Conservation (phyloP, 2,888 invertebrate species). For the Cosmia pyralina region DNA sequence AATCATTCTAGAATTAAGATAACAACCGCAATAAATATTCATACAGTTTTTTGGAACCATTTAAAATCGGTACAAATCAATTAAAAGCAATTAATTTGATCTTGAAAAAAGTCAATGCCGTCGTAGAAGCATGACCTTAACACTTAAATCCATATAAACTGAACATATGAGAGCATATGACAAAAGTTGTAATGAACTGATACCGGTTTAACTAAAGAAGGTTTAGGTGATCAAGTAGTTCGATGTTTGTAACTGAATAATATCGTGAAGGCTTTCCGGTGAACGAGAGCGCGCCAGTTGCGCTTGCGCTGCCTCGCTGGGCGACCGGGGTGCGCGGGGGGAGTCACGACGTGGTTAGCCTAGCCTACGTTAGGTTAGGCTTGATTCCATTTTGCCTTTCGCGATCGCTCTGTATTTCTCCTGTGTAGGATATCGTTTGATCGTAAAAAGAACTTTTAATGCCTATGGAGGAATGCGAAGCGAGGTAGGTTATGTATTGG, state of each 20-base stretch:
- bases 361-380: slow-evolving; percentile 80
- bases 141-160: slow-evolving; percentile 32
- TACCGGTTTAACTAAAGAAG: slow-evolving; percentile 68
- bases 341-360: slow-evolving; percentile 87
- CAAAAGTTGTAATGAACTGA: slow-evolving; percentile 49
- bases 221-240: slow-evolving; percentile 77
- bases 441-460: slow-evolving; percentile 48
- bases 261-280: slow-evolving; percentile 81
- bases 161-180: slow-evolving; percentile 33
- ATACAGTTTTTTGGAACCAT: slow-evolving; percentile 35
- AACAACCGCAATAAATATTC: slow-evolving; percentile 48
- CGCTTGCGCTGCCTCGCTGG: slow-evolving; percentile 64
- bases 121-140: slow-evolving; percentile 46
- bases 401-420: slow-evolving; percentile 69
- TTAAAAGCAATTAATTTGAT: slow-evolving; percentile 43
- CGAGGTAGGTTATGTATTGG: slow-evolving; percentile 1
- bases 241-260: slow-evolving; percentile 77
- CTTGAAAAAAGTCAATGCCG: slow-evolving; percentile 40
- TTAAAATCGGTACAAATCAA: slow-evolving; percentile 45
- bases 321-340: slow-evolving; percentile 60
- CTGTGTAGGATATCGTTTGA: slow-evolving; percentile 49
- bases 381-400: slow-evolving; percentile 77
- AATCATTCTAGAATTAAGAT: slow-evolving; percentile 41
- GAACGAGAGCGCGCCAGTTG: slow-evolving; percentile 71
- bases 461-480: slow-evolving; percentile 23